Evolutionary conservation across 1,140 invertebrate species (phyloP).

Genomic region (Aphidius gifuensis): DNA sequence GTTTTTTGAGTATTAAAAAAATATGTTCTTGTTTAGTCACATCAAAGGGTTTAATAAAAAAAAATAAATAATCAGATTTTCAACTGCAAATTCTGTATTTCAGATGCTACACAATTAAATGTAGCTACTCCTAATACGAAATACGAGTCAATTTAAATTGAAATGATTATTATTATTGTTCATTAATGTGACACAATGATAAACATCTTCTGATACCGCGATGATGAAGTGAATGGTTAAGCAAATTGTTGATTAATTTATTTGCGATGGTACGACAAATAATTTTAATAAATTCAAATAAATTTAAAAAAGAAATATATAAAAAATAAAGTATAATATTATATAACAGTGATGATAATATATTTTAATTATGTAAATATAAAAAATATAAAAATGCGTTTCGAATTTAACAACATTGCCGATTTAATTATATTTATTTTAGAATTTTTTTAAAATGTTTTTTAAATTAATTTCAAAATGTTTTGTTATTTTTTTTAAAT

Average conservation of each 20-base stretch:
- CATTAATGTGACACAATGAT: constrained; percentile 9
- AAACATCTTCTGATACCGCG: constrained; percentile 18
- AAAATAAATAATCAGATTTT: constrained; percentile 30
- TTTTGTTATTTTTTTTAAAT: too few relatives aligned
- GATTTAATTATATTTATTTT: too few relatives aligned
- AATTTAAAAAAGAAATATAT: too few relatives aligned
- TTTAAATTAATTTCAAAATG: too few relatives aligned
- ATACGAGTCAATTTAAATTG: constrained; percentile 54
- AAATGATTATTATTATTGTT: constrained; percentile 24
- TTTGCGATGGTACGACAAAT: not conserved
- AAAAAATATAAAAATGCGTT: constrained; percentile 5
- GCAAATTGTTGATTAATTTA: not conserved
- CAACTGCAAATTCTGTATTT: constrained; percentile 13
- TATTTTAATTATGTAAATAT: not conserved
- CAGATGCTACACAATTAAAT: not conserved
- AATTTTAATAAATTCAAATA: not conserved
- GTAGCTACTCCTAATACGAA: constrained; percentile 52
- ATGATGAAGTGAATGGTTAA: not conserved
- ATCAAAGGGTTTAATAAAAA: not conserved
- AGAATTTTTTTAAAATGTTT: too few relatives aligned
- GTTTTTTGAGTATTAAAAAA: not conserved
- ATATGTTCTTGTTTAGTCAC: not conserved
- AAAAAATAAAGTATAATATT: too few relatives aligned
- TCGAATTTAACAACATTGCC: constrained; percentile 10
- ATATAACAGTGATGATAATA: too few relatives aligned